Evolutionary conservation across 23 tunicate genomes (phyloP).

Genomic region (Ascidia mentula): DNA sequence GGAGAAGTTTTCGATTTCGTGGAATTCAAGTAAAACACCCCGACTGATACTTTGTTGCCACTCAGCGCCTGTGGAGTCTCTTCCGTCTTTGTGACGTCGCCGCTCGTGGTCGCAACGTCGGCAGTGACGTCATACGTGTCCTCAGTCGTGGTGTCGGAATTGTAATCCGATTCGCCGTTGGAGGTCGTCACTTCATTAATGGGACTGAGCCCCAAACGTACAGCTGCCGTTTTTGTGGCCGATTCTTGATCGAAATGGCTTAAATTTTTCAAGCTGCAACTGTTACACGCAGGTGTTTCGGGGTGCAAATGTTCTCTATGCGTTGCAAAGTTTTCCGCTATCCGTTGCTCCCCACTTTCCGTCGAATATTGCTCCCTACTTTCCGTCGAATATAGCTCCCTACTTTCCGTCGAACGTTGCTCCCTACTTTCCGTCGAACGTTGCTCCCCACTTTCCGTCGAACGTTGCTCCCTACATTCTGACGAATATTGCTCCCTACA

Average conservation of each 20-base stretch:
- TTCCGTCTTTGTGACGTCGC: not conserved
- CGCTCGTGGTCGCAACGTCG: not conserved
- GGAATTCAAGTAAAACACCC: not conserved
- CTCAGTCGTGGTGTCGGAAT: not conserved
- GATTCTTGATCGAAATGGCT: not conserved
- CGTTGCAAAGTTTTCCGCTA: not conserved
- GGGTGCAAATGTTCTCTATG: not conserved
- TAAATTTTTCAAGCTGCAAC: not conserved
- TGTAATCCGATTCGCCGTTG: not conserved
- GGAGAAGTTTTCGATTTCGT: not conserved
- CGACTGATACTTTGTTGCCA: not conserved
- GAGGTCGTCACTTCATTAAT: not conserved
- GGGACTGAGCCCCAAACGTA: not conserved
- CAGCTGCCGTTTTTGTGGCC: not conserved
- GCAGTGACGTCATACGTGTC: not conserved
- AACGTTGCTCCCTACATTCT: no score
- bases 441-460: not conserved
- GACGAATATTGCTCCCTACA: no score
- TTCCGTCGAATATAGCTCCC: no score
- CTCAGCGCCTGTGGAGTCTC: not conserved
- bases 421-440: not conserved
- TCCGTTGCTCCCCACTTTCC: not conserved
- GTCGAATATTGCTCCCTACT: no score
- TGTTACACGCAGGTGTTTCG: not conserved
- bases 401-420: no score